Evolutionary conservation across 1,140 invertebrate species (phyloP).

Genomic region (Monomorium pharaonis): DNA sequence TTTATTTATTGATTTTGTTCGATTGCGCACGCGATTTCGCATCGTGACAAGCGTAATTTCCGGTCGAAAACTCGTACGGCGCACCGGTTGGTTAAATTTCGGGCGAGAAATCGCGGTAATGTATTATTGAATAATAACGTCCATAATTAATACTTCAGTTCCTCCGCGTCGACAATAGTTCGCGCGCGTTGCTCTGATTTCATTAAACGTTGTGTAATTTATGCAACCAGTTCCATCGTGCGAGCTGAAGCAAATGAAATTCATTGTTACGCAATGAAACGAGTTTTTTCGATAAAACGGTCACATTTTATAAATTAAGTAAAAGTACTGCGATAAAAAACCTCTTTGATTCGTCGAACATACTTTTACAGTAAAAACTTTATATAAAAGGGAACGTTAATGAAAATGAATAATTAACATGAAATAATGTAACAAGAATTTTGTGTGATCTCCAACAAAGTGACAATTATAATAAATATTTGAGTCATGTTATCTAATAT

Average conservation of each 20-base stretch:
- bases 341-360: not conserved
- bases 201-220: slow-evolving; percentile 45
- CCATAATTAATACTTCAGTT: slow-evolving; percentile 55
- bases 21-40: slow-evolving; percentile 34
- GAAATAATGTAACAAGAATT: slow-evolving; percentile 5
- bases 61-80: not conserved
- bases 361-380: not conserved
- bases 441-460: not conserved
- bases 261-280: slow-evolving; percentile 16
- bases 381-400: not conserved
- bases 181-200: slow-evolving; percentile 26
- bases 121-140: slow-evolving; percentile 45
- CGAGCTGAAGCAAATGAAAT: slow-evolving; percentile 5
- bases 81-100: slow-evolving; percentile 2
- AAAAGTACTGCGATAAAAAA: not conserved
- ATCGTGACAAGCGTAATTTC: slow-evolving; percentile 29
- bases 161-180: not conserved
- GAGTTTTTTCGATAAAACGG: not conserved
- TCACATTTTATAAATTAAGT: not conserved
- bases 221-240: not conserved
- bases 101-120: not conserved
- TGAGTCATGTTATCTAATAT: not conserved
- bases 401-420: slow-evolving; percentile 19
- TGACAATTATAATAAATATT: not conserved
- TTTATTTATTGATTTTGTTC: slow-evolving; percentile 51